Base-by-base conservation (phyloP, 2,888 invertebrate genomes). In the Patella pellucida region DNA sequence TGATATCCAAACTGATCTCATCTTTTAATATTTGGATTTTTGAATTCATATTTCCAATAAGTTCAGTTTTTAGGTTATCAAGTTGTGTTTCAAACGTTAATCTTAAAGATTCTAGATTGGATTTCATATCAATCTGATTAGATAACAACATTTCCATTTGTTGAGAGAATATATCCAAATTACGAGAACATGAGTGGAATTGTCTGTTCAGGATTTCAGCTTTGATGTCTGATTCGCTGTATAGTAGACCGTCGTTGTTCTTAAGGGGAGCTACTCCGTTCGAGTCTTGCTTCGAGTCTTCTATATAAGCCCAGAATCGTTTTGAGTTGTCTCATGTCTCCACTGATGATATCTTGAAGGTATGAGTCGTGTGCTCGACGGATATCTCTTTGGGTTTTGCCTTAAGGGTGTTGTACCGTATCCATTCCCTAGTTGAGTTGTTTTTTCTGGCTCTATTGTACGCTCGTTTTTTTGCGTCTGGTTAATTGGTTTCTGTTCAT, bases 191-290 rank as follows among this genome's bases (percentile, higher is more conserved):
- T n/a, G n/a, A n/a, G 27, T 68, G 51, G 62, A 79, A 82, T 67
- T 82, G 80, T 19, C 72, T 41, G 54, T 82, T 80, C 2, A 82
- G 75, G 9, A 82, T 80, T 1, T 77, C 56, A 16, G 79, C 78
- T 70, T 78, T 79, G 5, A 51, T 73, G 2, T 56, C 51, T 52
- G 27, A 72, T 68, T 78, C 73, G 72, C 80, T 78, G 19, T 77
- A 73, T 15, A 82, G 69, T 62, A 76, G 78, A 16, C 79, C 81
- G 72, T 78, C 78, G 23, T 76, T 31, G 71, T 79, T 77, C 31
- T 56, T 68, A 12, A 81, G 77, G 5, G 78, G 76, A 56, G 78
- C 71, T 14, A 81, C 73, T 41, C 79, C 78, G n/a, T 19, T 67
- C 14, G 74, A 11, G 31, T 82, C 79, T 72, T 79, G 78, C 14